Evolutionary conservation across 2,113 vertebrate species (phyloP).

Genomic region (Tauraco erythrolophus): DNA sequence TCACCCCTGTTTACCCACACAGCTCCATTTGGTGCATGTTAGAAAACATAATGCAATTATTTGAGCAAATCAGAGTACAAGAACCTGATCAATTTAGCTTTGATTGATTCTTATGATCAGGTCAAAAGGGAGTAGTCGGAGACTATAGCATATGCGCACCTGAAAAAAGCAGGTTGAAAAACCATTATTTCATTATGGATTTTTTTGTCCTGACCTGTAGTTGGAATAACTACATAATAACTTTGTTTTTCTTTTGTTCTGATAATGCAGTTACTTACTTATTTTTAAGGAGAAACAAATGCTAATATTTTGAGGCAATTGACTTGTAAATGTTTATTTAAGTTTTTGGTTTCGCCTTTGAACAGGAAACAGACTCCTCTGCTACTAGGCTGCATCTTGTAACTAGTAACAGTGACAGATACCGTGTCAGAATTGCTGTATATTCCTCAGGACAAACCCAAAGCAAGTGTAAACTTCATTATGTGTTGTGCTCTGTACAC

Average conservation of each 20-base stretch:
- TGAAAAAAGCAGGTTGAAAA: background rate
- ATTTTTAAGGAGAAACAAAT: background rate
- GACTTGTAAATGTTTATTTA: background rate
- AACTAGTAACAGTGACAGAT: conserved; percentile 57
- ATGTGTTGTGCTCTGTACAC: conserved; percentile 45
- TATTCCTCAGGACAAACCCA: conserved; percentile 56
- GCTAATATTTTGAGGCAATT: background rate
- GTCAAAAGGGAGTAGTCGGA: background rate
- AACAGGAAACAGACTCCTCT: background rate
- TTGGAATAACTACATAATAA: background rate
- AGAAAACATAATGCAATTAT: background rate
- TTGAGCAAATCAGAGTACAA: background rate
- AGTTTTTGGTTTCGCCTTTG: background rate
- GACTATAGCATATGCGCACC: background rate
- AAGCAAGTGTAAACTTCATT: conserved; percentile 67
- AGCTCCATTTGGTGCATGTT: background rate
- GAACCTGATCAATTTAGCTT: background rate
- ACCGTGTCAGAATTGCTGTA: conserved; percentile 35
- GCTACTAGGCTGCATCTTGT: conserved; percentile 56
- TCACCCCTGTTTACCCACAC: background rate
- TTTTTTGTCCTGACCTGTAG: background rate
- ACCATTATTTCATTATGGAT: background rate
- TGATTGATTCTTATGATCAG: background rate
- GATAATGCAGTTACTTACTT: background rate
- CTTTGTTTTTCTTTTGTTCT: background rate